Evolutionary conservation across 2,888 invertebrate genomes (phyloP).

Genomic region (Hecatera dysodea): DNA sequence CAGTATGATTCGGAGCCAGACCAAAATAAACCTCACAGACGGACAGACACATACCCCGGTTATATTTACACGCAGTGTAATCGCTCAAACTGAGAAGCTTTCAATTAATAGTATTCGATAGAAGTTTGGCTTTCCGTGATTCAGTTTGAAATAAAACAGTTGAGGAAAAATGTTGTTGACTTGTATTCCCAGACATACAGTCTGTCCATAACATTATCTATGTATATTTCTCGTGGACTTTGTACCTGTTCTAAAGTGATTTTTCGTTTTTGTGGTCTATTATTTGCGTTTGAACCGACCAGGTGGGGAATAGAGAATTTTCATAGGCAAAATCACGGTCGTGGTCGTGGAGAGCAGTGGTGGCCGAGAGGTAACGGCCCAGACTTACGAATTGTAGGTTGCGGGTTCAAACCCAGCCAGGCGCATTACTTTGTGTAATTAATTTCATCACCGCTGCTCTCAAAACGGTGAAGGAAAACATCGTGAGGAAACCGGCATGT

Average conservation of each 20-base stretch:
- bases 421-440: too few species aligned
- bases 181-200: conserved; percentile 1
- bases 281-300: background rate
- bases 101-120: conserved; percentile 55
- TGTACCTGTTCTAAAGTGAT: background rate
- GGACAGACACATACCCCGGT: conserved; percentile 59
- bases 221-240: conserved; percentile 13
- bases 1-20: conserved; percentile 64
- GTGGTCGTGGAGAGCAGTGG: too few species aligned
- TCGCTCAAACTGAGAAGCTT: conserved; percentile 57
- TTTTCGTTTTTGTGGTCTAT: too few species aligned
- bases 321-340: background rate
- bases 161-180: conserved; percentile 16
- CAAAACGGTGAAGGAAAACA: too few species aligned
- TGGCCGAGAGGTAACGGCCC: too few species aligned
- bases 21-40: conserved; percentile 71
- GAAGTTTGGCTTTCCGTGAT: conserved; percentile 13
- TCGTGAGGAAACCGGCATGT: too few species aligned
- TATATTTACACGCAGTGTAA: conserved; percentile 64
- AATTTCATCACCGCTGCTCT: too few species aligned
- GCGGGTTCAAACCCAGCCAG: too few species aligned
- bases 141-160: conserved; percentile 5
- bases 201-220: conserved; percentile 3
- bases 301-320: background rate
- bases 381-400: too few species aligned